phyloP scores from a whole-genome alignment of 2,113 vertebrate species.

The Holacanthus passer region DNA sequence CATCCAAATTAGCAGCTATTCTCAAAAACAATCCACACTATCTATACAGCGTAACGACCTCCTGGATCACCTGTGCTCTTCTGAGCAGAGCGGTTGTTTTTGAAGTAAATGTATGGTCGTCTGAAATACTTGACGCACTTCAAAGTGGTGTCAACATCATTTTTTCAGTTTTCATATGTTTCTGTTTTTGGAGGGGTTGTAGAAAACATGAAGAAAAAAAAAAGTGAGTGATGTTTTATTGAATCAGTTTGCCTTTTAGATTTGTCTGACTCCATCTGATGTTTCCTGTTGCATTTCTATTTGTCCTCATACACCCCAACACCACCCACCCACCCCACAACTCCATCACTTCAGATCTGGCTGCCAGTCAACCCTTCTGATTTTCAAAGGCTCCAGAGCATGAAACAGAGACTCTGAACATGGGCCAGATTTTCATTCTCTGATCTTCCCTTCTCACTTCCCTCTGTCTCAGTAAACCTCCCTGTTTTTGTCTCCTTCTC shows the following conservation, averaged over 20 bases:
- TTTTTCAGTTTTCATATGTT: conserved; percentile 12
- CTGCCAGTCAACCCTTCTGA: conserved; percentile 72
- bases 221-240: conserved; percentile 74
- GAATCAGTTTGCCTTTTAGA: conserved; percentile 72
- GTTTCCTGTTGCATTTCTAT: conserved; percentile 72
- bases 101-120: neutral
- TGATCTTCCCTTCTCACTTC: conserved; percentile 65
- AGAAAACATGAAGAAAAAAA: conserved; percentile 25
- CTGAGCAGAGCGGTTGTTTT: conserved; percentile 6
- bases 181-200: neutral
- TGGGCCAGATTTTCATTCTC: conserved; percentile 68
- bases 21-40: neutral
- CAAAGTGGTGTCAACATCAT: conserved; percentile 24
- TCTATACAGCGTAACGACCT: neutral
- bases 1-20: conserved; percentile 3
- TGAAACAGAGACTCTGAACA: conserved; percentile 73
- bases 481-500: conserved; percentile 29
- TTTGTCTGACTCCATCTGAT: conserved; percentile 67
- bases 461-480: conserved; percentile 38
- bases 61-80: neutral
- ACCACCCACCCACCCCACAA: neutral
- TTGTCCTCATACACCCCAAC: conserved; percentile 59
- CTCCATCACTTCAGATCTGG: conserved; percentile 72
- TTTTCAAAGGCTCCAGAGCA: conserved; percentile 77
- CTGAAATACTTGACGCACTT: conserved; percentile 16